Evolutionary conservation across 2,888 invertebrate species (phyloP).

Genomic region (Anthophora plumipes): DNA sequence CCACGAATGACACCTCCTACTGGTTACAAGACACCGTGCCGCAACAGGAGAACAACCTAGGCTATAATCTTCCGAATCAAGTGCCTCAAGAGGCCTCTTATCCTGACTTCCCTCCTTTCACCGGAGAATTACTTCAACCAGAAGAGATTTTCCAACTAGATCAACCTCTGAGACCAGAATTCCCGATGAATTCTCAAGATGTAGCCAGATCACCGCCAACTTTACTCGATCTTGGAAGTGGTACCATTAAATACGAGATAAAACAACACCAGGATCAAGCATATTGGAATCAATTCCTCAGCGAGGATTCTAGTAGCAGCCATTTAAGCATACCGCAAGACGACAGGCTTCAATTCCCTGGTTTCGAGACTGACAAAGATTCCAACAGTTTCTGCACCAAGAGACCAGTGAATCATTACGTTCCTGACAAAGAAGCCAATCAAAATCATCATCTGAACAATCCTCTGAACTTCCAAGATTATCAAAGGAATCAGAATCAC

Average conservation of each 20-base stretch:
- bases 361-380: constrained; percentile 75
- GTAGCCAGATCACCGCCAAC: constrained; percentile 88
- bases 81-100: constrained; percentile 82
- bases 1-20: constrained; percentile 75
- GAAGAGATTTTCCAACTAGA: constrained; percentile 92
- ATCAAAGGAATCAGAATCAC: constrained; percentile 62
- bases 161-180: constrained; percentile 89
- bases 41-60: constrained; percentile 83
- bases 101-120: constrained; percentile 87
- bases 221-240: constrained; percentile 90
- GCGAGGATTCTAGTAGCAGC: constrained; percentile 83
- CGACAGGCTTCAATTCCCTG: constrained; percentile 80
- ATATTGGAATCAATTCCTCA: constrained; percentile 83
- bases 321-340: constrained; percentile 84
- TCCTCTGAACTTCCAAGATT: constrained; percentile 64
- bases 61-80: constrained; percentile 83
- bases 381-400: constrained; percentile 65
- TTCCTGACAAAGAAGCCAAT: constrained; percentile 66
- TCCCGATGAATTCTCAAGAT: constrained; percentile 84
- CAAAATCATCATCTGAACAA: constrained; percentile 64
- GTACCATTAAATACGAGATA: constrained; percentile 88
- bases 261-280: constrained; percentile 85
- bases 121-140: constrained; percentile 90
- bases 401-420: constrained; percentile 65
- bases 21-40: constrained; percentile 83